Evolutionary conservation across 2,888 invertebrate genomes (phyloP), one percentile per base, ranked within the genome.

Genomic region (Drosophila ustulata): DNA sequence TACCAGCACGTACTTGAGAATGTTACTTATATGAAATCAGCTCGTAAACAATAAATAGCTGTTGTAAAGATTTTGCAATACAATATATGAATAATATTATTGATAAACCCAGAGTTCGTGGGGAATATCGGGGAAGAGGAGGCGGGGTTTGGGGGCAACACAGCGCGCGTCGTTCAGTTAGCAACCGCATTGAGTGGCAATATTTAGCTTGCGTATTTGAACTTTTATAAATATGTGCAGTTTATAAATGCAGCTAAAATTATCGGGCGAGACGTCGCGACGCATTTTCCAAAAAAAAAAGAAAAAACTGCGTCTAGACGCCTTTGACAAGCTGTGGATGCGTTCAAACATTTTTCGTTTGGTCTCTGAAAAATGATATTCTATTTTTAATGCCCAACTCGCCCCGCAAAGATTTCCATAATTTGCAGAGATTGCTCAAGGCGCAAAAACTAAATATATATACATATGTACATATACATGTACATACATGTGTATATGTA

Each of bases 201-300:
- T 30, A 50, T 41, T 30, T 30, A n/a, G 37, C 37, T 43, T 37
- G 32, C 43, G 25, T n/a, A 66, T 71, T 75, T 82, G 85, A 81
- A 86, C 71, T 78, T 77, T 67, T 70, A 74, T 65, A 80, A 65
- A 74, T 78, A 75, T 67, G 57, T 59, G 50, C 32, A 26, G 66
- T 85, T 82, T 28, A 74, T 78, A 80, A 71, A 62, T 59, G 56
- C 37, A 28, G 66, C 88, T 82, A 82, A 85, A 82, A 70, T 82
- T 82, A 78, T 57, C 69, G 52, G 53, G 46, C 68, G 69, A 82
- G 79, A 81, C 72, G 85, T 71, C 82, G 83, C 83, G 86, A 82
- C 86, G 71, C 79, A 71, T 75, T 83, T 80, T 58, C 66, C 7
- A 32, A 32, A 32, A 32, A 32, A 8, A 7, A 8, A 30, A 5